phyloP scores from a whole-genome alignment of 2,113 vertebrate genomes.

The Zosterops lateralis region DNA sequence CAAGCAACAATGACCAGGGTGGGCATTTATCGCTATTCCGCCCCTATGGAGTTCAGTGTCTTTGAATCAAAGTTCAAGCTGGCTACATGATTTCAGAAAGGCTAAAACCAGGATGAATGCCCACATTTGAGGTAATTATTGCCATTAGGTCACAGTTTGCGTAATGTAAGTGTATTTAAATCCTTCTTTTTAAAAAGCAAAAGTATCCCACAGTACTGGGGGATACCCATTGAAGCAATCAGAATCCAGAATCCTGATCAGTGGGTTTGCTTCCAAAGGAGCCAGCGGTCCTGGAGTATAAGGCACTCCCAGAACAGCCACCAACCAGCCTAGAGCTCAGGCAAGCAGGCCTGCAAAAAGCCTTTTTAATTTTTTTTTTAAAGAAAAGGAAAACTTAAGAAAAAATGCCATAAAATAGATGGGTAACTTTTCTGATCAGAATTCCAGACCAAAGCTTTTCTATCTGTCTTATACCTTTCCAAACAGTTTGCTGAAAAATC shows the following conservation, averaged over 20 bases:
- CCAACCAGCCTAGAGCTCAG: constrained; percentile 60
- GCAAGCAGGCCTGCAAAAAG: constrained; percentile 50
- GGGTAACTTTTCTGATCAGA: constrained; percentile 42
- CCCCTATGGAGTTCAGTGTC: constrained; percentile 61
- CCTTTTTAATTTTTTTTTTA: not conserved
- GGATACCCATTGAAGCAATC: constrained; percentile 46
- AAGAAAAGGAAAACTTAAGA: constrained; percentile 17
- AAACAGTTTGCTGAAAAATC: not conserved
- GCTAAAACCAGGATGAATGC: constrained; percentile 80
- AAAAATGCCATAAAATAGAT: constrained; percentile 18
- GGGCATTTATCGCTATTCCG: constrained; percentile 66
- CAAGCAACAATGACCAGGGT: constrained; percentile 70
- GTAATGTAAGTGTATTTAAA: constrained; percentile 73
- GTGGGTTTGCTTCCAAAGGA: constrained; percentile 73
- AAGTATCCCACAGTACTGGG: constrained; percentile 7
- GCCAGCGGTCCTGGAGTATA: not conserved
- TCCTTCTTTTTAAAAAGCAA: constrained; percentile 61
- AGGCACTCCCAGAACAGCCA: not conserved
- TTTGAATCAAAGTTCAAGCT: constrained; percentile 71
- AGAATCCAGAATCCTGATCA: constrained; percentile 61
- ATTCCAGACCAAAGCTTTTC: constrained; percentile 41
- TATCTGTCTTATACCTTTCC: constrained; percentile 16
- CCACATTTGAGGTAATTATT: constrained; percentile 84
- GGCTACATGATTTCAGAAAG: constrained; percentile 77
- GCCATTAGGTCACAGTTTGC: constrained; percentile 81